These are phyloP conservation scores for Pseudopipra pipra DNA, from an alignment of 2,113 vertebrate genomes.

Conservation along the genomic window DNA sequence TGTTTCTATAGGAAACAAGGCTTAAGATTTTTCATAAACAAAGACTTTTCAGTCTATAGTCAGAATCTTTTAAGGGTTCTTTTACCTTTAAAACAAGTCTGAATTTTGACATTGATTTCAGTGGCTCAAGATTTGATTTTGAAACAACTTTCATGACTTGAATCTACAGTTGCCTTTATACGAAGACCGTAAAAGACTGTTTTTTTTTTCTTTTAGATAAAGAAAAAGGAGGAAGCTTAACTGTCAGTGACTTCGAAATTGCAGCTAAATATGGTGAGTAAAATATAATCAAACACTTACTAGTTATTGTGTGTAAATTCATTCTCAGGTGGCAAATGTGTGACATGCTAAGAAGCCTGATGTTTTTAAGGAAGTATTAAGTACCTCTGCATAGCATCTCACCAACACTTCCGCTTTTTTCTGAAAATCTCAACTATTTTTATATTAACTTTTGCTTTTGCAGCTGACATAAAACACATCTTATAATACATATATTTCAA, in stretches of 20 bases:
- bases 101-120: neutral
- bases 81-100: neutral
- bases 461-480: neutral
- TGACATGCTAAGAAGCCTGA: neutral
- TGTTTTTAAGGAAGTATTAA: neutral
- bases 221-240: slow-evolving; percentile 79
- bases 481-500: neutral
- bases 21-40: neutral
- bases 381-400: neutral
- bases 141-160: neutral
- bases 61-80: neutral
- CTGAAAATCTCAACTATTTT: neutral
- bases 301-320: neutral
- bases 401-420: neutral
- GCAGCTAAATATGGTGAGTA: slow-evolving; percentile 84
- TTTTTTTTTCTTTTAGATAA: slow-evolving; percentile 70
- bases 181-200: neutral
- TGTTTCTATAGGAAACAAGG: neutral
- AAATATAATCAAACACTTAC: neutral
- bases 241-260: slow-evolving; percentile 77
- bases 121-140: neutral
- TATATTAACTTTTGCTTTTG: neutral
- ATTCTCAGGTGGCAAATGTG: neutral
- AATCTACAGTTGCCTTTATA: neutral
- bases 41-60: neutral